These are phyloP conservation scores for Meloidogyne exigua DNA, from an alignment of 1,140 invertebrate genomes.

Conservation along the genomic window DNA sequence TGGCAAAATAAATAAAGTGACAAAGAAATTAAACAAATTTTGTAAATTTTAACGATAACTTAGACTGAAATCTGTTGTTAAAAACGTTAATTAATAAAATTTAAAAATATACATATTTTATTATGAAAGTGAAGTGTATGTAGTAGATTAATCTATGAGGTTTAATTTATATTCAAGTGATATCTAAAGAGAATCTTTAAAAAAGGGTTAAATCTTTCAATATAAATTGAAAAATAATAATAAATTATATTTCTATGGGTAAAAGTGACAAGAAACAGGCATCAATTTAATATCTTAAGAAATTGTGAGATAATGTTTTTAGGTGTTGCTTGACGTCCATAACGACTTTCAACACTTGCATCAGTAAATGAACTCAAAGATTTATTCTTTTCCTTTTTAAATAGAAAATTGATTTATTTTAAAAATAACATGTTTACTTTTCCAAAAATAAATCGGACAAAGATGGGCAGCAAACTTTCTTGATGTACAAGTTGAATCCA, in stretches of 20 bases:
- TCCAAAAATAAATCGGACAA: constrained; percentile 90
- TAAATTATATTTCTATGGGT: neutral
- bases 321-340: neutral
- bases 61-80: too few relatives aligned
- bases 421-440: constrained; percentile 69
- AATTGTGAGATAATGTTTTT: constrained; percentile 5
- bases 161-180: neutral
- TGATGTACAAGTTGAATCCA: constrained; percentile 90
- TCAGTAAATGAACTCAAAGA: neutral
- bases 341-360: neutral
- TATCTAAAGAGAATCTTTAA: neutral
- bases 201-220: neutral
- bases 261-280: neutral
- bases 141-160: too few relatives aligned
- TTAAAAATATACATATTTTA: too few relatives aligned
- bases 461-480: constrained; percentile 87
- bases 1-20: too few relatives aligned
- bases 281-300: constrained; percentile 4
- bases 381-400: constrained; percentile 12
- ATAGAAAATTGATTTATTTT: neutral
- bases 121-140: too few relatives aligned
- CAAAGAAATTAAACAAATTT: too few relatives aligned
- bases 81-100: too few relatives aligned
- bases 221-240: neutral
- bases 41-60: too few relatives aligned